Conservation (phyloP, 2,888 invertebrate genomes). For the Caenorhabditis sp. region DNA sequence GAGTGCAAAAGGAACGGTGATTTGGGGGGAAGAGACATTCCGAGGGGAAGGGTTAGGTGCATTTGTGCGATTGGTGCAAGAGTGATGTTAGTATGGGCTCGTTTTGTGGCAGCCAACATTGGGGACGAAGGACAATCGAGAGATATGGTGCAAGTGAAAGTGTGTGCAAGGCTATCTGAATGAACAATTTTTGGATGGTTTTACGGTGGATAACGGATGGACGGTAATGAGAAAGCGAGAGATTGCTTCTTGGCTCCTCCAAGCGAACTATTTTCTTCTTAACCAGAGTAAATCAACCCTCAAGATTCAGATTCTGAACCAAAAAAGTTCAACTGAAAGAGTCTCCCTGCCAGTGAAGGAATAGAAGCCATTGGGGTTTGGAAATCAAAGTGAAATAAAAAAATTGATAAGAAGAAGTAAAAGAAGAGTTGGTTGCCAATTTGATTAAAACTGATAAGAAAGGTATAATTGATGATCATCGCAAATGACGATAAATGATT, state of each 20-base stretch:
- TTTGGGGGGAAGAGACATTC: conserved; percentile 11
- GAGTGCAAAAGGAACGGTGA: conserved; percentile 44
- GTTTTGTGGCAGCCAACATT: neutral
- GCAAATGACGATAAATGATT: neutral
- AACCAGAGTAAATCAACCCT: no score
- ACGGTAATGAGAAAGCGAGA: neutral
- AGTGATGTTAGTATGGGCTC: conserved; percentile 38
- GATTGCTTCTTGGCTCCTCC: neutral
- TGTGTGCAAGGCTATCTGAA: conserved; percentile 33
- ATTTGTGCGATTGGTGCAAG: conserved; percentile 25
- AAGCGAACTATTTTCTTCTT: no score
- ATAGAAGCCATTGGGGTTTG: conserved; percentile 16
- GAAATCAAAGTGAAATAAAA: conserved; percentile 9
- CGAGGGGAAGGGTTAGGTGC: conserved; percentile 17
- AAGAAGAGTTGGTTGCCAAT: conserved; percentile 40
- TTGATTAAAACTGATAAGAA: conserved; percentile 44
- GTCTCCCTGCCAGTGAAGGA: no score
- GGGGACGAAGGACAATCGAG: conserved; percentile 41
- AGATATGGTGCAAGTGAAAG: conserved; percentile 44
- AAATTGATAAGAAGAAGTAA: conserved; percentile 4
- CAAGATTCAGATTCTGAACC: no score
- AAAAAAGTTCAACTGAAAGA: no score
- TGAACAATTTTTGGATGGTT: conserved; percentile 27
- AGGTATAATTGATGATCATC: conserved; percentile 37
- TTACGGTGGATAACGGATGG: conserved; percentile 2